A percentile compares a stretch with the other conserved stretches of the same genome.
phyloP scores from a whole-genome alignment of 2,888 invertebrate genomes.

The Heliconius erato region DNA sequence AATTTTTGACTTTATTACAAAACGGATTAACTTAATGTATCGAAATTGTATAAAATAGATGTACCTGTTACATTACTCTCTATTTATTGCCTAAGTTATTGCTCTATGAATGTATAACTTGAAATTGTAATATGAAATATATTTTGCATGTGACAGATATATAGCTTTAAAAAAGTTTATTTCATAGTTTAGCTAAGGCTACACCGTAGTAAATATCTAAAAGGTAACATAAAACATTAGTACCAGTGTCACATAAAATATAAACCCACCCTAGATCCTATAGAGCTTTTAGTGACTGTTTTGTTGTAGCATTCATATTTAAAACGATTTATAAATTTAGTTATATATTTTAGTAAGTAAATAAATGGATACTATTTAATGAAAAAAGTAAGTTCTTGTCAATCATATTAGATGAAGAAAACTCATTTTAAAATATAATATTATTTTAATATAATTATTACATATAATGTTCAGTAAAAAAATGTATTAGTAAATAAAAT shows the following conservation, averaged over 20 bases:
- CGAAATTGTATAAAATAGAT: no score
- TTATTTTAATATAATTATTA: no score
- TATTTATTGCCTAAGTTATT: background rate
- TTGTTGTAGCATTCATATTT: background rate
- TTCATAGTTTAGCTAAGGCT: background rate
- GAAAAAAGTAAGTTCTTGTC: background rate
- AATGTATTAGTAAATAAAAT: no score
- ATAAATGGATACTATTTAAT: background rate
- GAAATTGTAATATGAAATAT: background rate
- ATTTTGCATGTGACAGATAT: background rate
- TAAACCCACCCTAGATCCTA: no score
- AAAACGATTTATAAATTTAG: no score
- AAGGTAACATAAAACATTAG: background rate
- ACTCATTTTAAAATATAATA: background rate
- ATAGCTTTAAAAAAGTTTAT: background rate
- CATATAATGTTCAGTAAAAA: no score
- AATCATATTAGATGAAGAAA: background rate
- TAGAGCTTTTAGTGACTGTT: background rate
- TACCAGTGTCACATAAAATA: background rate
- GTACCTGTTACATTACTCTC: background rate
- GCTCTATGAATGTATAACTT: background rate
- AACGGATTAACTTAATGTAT: no score
- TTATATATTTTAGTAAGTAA: no score
- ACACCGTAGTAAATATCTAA: background rate
- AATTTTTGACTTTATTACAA: no score